These are phyloP conservation scores for Heteromurus nitidus DNA, from an alignment of 2,888 invertebrate genomes.

Conservation along the genomic window DNA sequence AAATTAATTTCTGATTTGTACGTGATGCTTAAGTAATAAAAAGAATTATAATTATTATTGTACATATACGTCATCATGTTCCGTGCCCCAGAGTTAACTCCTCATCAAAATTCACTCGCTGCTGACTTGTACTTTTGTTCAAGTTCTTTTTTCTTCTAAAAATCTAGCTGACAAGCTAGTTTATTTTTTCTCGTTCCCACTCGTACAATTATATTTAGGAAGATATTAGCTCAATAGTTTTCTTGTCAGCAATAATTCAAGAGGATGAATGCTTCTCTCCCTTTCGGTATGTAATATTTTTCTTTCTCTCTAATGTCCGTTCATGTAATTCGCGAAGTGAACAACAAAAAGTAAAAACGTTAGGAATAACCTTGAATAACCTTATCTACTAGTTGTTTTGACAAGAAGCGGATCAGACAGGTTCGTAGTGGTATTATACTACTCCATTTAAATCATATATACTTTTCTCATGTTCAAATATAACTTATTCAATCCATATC, in stretches of 20 bases:
- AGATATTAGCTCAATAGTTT: constrained; percentile 19
- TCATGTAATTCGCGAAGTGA: background rate
- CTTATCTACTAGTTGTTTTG: background rate
- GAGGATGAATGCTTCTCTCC: constrained; percentile 17
- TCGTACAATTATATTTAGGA: constrained; percentile 33
- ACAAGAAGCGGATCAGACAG: background rate
- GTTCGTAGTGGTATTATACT: background rate
- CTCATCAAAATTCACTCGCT: too few species aligned
- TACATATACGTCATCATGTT: too few species aligned
- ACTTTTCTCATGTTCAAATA: constrained; percentile 27
- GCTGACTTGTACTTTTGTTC: too few species aligned
- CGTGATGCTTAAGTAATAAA: constrained; percentile 1
- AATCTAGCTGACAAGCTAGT: constrained; percentile 9
- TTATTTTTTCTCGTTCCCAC: constrained; percentile 7
- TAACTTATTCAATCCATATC: constrained; percentile 24
- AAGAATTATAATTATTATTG: background rate
- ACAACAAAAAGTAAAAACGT: background rate
- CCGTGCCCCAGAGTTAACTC: too few species aligned
- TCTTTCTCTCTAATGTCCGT: background rate
- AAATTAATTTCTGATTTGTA: constrained; percentile 39
- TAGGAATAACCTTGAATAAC: constrained; percentile 38
- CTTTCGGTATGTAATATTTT: background rate
- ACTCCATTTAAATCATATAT: too few species aligned
- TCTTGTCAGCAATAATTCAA: constrained; percentile 43
- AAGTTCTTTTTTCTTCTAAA: too few species aligned